These are phyloP conservation scores for Tichodroma muraria DNA, from an alignment of 2,113 vertebrate genomes.

Conservation along the genomic window DNA sequence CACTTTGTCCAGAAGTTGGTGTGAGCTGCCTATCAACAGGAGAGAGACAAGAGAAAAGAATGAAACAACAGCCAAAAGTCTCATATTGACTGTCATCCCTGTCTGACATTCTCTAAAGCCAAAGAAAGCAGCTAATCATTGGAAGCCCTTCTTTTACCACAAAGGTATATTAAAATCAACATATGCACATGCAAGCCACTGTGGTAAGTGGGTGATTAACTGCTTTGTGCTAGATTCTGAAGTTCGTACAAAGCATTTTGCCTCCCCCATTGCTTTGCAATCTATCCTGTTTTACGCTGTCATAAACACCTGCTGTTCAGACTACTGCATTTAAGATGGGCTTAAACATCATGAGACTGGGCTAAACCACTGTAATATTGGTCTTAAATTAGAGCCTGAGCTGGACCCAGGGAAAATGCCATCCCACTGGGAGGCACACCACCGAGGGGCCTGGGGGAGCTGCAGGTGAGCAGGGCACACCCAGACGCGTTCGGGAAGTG, in stretches of 20 bases:
- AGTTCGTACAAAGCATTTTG: neutral
- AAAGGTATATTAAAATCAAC: neutral
- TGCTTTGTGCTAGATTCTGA: neutral
- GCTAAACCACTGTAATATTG: accelerated
- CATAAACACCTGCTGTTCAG: slow-evolving; percentile 8
- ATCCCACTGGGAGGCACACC: neutral
- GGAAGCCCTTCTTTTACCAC: neutral
- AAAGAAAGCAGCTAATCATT: neutral
- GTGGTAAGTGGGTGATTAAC: neutral
- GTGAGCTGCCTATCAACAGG: neutral
- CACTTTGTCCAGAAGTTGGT: neutral
- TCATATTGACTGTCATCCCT: neutral
- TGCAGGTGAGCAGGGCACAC: neutral
- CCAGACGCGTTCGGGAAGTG: neutral
- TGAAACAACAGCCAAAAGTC: neutral
- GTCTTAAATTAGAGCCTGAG: neutral
- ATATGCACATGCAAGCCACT: neutral
- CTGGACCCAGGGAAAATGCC: neutral
- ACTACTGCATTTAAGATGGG: neutral
- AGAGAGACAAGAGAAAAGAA: neutral
- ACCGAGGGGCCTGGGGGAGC: neutral
- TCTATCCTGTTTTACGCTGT: neutral
- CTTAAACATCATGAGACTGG: neutral
- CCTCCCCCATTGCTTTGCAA: neutral
- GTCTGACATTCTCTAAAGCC: neutral